A percentile compares a stretch with the other conserved stretches of the same genome.
These are phyloP conservation scores for Notamacropus eugenii DNA, from an alignment of 2,797 vertebrate species.

Conservation along the genomic window DNA sequence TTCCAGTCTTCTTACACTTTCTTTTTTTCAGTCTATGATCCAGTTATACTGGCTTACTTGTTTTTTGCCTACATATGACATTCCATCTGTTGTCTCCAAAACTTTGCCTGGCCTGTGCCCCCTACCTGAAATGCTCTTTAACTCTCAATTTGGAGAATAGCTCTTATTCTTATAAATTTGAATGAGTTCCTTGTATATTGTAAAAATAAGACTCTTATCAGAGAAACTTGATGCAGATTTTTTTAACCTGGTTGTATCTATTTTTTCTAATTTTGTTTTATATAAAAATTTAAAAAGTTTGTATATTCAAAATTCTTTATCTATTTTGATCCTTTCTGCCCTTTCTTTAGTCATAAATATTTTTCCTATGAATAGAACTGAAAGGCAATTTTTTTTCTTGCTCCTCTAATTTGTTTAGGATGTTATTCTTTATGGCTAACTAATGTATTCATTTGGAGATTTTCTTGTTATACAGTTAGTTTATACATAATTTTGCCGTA, in stretches of 20 bases:
- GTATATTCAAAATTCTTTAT: background rate
- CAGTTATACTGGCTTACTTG: background rate
- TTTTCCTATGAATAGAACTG: no score
- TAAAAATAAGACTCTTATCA: background rate
- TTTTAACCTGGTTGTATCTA: background rate
- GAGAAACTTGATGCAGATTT: background rate
- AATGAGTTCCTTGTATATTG: background rate
- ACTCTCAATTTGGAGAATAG: background rate
- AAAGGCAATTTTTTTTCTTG: background rate
- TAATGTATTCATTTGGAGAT: background rate
- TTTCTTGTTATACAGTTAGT: background rate
- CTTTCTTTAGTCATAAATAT: background rate
- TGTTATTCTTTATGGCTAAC: background rate
- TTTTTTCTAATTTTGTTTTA: background rate
- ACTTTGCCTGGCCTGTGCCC: background rate
- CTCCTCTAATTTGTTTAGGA: background rate
- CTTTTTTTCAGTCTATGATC: background rate
- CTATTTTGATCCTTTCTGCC: background rate
- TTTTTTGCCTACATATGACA: background rate
- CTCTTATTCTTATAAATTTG: background rate
- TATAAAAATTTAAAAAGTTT: background rate
- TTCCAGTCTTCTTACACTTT: background rate
- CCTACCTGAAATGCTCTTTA: background rate
- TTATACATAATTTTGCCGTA: background rate
- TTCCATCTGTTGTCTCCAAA: background rate